Conservation (phyloP, 23 tunicate species). For the Trididemnum nubilum region DNA sequence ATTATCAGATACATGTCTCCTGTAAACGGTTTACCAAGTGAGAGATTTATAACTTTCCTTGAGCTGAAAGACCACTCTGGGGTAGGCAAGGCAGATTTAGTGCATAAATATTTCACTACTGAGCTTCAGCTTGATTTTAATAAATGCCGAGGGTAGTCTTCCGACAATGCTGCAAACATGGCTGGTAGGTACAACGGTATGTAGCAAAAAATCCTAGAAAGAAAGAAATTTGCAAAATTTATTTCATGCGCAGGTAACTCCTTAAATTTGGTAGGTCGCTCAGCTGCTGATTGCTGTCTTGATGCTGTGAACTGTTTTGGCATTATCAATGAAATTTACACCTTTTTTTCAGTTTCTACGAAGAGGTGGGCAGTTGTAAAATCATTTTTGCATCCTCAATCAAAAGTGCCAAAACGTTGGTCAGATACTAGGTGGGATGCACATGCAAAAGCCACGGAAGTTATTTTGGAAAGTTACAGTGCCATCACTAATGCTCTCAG, state of each 20-base stretch:
- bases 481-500: slow-evolving; percentile 35
- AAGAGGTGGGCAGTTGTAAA: slow-evolving; percentile 36
- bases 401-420: slow-evolving; percentile 16
- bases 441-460: slow-evolving; percentile 34
- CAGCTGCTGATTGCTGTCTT: slow-evolving; percentile 18
- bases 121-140: slow-evolving; percentile 19
- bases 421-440: slow-evolving; percentile 29
- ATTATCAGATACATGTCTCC: slow-evolving; percentile 35
- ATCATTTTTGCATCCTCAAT: slow-evolving; percentile 25
- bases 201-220: slow-evolving; percentile 27
- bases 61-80: slow-evolving; percentile 32
- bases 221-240: slow-evolving; percentile 23
- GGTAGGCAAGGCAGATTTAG: slow-evolving; percentile 16
- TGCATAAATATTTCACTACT: slow-evolving; percentile 17
- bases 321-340: slow-evolving; percentile 28
- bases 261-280: slow-evolving; percentile 21
- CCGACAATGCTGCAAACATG: slow-evolving; percentile 33
- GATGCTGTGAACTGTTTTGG: slow-evolving; percentile 34
- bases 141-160: slow-evolving; percentile 32
- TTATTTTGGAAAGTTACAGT: slow-evolving; percentile 18
- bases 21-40: slow-evolving; percentile 4
- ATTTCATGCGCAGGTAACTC: slow-evolving; percentile 19
- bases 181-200: slow-evolving; percentile 35
- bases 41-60: slow-evolving; percentile 30
- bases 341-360: slow-evolving; percentile 19